phyloP scores from a whole-genome alignment of 2,113 vertebrate genomes.

The Thomomys bottae region DNA sequence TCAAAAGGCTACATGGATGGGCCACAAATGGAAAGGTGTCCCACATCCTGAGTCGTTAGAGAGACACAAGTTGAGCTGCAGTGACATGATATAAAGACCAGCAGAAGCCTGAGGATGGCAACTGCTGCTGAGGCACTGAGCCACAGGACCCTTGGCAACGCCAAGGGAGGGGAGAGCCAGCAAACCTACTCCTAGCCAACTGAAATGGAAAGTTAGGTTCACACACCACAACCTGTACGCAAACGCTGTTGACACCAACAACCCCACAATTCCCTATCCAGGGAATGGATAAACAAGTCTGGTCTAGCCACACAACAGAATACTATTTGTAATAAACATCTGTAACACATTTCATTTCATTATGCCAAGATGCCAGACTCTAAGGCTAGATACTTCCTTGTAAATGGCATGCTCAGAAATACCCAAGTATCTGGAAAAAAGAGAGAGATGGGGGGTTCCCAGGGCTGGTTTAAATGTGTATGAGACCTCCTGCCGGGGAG shows the following conservation, averaged over 20 bases:
- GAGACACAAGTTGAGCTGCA: not conserved
- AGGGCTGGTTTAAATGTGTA: too few species aligned
- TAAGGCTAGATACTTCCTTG: not conserved
- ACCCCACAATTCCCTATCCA: too few species aligned
- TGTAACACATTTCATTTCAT: not conserved
- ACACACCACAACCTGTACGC: not conserved
- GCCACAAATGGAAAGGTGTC: not conserved
- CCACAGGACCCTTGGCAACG: rapidly evolving
- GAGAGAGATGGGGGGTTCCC: too few species aligned
- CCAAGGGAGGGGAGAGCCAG: not conserved
- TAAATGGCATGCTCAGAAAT: not conserved
- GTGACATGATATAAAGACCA: rapidly evolving
- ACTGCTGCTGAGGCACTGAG: too few species aligned
- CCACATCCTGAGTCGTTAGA: not conserved
- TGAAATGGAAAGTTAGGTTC: not conserved
- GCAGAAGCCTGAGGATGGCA: not conserved
- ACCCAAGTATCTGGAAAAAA: not conserved
- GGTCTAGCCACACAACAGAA: not conserved
- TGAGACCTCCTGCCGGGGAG: rapidly evolving
- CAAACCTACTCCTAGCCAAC: not conserved
- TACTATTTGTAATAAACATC: not conserved
- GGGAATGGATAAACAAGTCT: not conserved
- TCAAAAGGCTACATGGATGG: too few species aligned
- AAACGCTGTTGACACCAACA: not conserved
- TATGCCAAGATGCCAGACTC: not conserved